A percentile compares a stretch with the other conserved stretches of the same genome.
phyloP scores from a whole-genome alignment of 2,888 invertebrate genomes.

The Diadromus collaris region DNA sequence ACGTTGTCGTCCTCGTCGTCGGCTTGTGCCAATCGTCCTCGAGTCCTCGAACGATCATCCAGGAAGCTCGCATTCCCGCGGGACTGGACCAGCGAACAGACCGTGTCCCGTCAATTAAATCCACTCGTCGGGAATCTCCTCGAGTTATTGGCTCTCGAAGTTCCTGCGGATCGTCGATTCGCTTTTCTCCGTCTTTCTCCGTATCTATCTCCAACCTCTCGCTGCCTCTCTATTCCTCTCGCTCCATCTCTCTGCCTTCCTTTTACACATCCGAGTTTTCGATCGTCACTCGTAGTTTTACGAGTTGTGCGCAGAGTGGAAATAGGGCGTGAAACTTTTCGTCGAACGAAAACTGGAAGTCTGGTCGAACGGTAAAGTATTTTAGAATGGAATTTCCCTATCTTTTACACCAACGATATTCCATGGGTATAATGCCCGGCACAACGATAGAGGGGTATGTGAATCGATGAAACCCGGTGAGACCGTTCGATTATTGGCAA shows the following conservation, averaged over 20 bases:
- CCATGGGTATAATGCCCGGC: neutral
- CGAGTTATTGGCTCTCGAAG: slow-evolving; percentile 59
- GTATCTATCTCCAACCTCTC: slow-evolving; percentile 31
- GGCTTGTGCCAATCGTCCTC: slow-evolving; percentile 32
- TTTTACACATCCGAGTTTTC: slow-evolving; percentile 57
- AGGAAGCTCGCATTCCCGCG: slow-evolving; percentile 56
- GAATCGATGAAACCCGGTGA: neutral
- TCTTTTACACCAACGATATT: slow-evolving; percentile 1
- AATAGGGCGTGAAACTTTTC: slow-evolving; percentile 50
- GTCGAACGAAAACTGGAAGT: slow-evolving; percentile 53
- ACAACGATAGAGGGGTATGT: slow-evolving; percentile 18
- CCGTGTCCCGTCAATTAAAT: slow-evolving; percentile 62
- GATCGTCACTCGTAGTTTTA: slow-evolving; percentile 58
- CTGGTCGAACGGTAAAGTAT: slow-evolving; percentile 51
- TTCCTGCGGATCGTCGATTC: slow-evolving; percentile 51
- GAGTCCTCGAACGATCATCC: slow-evolving; percentile 50
- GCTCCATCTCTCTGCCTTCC: slow-evolving; percentile 16
- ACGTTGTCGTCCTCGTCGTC: slow-evolving; percentile 37
- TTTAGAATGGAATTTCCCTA: slow-evolving; percentile 43
- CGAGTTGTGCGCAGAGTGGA: slow-evolving; percentile 41
- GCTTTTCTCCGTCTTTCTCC: slow-evolving; percentile 54
- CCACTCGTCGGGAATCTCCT: slow-evolving; percentile 58
- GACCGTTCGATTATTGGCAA: slow-evolving; percentile 55
- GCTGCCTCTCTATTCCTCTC: neutral
- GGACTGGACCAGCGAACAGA: slow-evolving; percentile 49